These are phyloP conservation scores for Ochotona curzoniae DNA, from an alignment of 2,113 vertebrate species.

Conservation along the genomic window DNA sequence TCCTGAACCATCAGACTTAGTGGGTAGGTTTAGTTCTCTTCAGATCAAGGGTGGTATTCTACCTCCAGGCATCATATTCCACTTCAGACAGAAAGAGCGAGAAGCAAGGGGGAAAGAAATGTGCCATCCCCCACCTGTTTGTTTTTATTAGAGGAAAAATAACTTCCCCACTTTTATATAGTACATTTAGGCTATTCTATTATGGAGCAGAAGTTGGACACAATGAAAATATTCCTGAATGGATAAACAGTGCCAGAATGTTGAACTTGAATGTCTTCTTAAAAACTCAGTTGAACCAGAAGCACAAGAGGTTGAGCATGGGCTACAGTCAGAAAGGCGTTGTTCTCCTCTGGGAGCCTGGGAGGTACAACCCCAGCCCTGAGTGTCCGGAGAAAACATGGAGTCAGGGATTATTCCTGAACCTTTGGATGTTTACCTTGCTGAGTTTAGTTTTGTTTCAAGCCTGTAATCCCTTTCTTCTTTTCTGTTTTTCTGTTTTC, in stretches of 20 bases:
- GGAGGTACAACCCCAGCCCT: neutral
- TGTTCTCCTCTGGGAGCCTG: too few species aligned
- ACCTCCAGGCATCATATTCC: neutral
- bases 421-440: neutral
- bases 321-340: neutral
- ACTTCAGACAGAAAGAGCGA: neutral
- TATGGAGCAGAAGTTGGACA: neutral
- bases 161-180: neutral
- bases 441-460: neutral
- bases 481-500: neutral
- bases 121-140: neutral
- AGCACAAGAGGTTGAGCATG: neutral
- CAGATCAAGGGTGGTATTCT: neutral
- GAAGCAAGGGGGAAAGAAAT: neutral
- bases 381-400: neutral
- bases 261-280: too few species aligned
- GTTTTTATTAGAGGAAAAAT: conserved; percentile 12
- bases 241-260: neutral
- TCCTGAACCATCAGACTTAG: neutral
- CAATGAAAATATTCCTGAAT: neutral
- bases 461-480: neutral
- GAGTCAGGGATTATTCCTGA: neutral
- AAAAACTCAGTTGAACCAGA: neutral
- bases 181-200: neutral
- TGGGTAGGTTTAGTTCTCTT: neutral